Percentiles rank a stretch among this genome's conserved stretches.
phyloP scores from a whole-genome alignment of 2,797 vertebrate species.

The Distichodus sexfasciatus region DNA sequence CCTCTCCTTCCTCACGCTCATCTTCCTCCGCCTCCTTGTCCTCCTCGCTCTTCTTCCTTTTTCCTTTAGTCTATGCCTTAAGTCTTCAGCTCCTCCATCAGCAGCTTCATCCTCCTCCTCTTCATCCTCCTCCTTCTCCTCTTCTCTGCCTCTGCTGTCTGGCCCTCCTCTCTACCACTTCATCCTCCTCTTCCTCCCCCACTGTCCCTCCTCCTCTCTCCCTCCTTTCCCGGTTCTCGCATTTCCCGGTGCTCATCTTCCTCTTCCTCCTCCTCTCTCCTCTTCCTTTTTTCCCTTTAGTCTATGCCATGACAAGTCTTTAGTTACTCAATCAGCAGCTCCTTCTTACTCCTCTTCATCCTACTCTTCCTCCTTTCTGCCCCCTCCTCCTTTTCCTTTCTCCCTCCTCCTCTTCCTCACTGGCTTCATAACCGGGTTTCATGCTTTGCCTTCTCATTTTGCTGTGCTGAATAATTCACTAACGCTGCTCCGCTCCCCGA shows the following conservation, averaged over 20 bases:
- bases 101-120: not conserved
- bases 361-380: not conserved
- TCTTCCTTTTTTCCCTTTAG: no score
- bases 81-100: not conserved
- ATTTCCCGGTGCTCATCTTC: no score
- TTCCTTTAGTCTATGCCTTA: no score
- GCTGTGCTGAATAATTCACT: constrained; percentile 30
- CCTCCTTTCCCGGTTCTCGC: not conserved
- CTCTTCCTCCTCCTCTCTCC: no score
- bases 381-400: no score
- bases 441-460: constrained; percentile 21
- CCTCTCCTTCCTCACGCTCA: no score
- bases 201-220: no score
- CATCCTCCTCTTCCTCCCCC: not conserved
- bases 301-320: not conserved
- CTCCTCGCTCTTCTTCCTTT: no score
- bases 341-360: not conserved
- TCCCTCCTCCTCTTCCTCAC: not conserved
- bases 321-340: not conserved
- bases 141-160: no score
- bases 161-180: no score
- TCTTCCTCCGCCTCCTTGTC: no score
- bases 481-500: not conserved
- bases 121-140: not conserved
- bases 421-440: no score